These are phyloP conservation scores for Seladonia tumulorum DNA, from an alignment of 2,888 invertebrate genomes.

Conservation along the genomic window DNA sequence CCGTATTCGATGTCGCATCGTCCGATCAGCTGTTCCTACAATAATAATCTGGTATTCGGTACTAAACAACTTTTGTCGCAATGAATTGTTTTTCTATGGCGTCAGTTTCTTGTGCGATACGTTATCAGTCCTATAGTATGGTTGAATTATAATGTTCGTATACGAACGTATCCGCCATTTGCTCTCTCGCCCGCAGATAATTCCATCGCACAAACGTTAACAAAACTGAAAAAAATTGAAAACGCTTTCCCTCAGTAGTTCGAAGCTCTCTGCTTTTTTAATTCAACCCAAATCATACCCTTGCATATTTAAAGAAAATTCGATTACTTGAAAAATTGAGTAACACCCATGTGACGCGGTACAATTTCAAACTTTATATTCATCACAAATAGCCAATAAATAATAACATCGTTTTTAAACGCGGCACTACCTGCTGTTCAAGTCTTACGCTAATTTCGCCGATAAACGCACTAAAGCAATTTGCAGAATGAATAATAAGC, in stretches of 20 bases:
- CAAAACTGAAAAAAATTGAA: not conserved
- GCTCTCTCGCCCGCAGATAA: constrained; percentile 18
- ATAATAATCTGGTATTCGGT: not conserved
- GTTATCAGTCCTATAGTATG: not conserved
- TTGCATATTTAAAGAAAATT: not conserved
- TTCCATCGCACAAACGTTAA: too few species aligned
- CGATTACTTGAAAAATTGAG: not conserved
- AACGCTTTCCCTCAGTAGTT: constrained; percentile 1
- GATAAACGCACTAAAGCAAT: not conserved
- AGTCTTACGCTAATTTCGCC: not conserved
- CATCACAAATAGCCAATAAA: not conserved
- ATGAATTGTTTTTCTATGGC: not conserved
- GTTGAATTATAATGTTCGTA: not conserved
- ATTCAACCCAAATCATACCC: not conserved
- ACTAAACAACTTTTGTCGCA: not conserved
- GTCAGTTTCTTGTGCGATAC: not conserved
- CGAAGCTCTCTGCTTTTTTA: not conserved
- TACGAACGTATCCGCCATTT: not conserved
- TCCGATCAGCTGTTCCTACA: too few species aligned
- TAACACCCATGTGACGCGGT: not conserved
- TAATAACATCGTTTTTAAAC: not conserved
- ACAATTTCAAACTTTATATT: not conserved
- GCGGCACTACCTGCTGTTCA: not conserved
- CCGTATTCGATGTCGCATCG: too few species aligned
- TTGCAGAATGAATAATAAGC: not conserved